Percentiles rank a stretch among this genome's conserved stretches.
These are phyloP conservation scores for Cyclura pinguis DNA, from an alignment of 2,797 vertebrate genomes.

Conservation along the genomic window DNA sequence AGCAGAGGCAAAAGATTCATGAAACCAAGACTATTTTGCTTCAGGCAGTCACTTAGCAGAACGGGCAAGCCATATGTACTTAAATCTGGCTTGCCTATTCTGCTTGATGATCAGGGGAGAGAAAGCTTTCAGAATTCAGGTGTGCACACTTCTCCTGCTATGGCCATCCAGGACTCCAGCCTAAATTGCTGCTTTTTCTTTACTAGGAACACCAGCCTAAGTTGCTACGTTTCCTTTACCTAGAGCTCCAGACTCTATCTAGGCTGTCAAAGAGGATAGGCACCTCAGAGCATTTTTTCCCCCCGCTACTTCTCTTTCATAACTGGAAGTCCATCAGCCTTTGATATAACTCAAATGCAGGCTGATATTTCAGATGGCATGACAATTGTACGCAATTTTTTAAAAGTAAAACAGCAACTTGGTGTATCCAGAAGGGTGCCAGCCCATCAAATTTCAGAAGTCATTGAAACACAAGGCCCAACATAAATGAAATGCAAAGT, in stretches of 20 bases:
- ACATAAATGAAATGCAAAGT: background rate
- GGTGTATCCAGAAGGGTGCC: background rate
- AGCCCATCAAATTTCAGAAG: conserved; percentile 14
- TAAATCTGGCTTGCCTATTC: background rate
- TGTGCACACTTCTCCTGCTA: too few species aligned
- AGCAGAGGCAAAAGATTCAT: background rate
- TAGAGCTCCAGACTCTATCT: background rate
- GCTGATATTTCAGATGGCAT: background rate
- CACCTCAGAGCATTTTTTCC: background rate
- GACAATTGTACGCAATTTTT: background rate
- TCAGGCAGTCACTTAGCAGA: background rate
- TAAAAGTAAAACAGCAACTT: background rate
- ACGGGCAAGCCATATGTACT: background rate
- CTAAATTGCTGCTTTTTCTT: background rate
- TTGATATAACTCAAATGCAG: background rate
- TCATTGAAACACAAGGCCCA: background rate
- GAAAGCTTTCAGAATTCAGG: background rate
- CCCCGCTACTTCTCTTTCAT: background rate
- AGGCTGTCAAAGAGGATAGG: background rate
- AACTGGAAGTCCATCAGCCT: background rate
- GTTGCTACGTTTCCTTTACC: too few species aligned
- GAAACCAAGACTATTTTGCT: background rate
- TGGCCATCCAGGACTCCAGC: background rate
- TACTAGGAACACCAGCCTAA: too few species aligned
- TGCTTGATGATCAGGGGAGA: background rate